A percentile compares a stretch with the other conserved stretches of the same genome.
Evolutionary conservation across 1,140 invertebrate genomes (phyloP).

Genomic region (Drosophila nigrodunni): DNA sequence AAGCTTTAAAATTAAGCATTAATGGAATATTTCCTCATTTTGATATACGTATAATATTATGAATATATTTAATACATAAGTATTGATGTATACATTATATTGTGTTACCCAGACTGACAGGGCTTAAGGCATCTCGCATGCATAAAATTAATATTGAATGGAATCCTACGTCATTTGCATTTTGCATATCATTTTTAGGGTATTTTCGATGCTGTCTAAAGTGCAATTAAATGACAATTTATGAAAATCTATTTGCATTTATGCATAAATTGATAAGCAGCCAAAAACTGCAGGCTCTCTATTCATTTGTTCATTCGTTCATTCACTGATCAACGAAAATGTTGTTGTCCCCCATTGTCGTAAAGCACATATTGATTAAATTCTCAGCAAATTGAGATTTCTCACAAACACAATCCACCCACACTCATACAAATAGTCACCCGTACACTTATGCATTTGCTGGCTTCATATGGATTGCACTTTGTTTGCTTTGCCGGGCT

Average conservation of each 20-base stretch:
- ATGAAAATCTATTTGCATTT: constrained; percentile 81
- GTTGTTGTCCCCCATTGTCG: constrained; percentile 33
- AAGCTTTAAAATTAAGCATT: background rate
- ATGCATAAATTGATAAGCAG: constrained; percentile 80
- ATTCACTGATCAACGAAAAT: background rate
- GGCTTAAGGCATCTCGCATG: constrained; percentile 50
- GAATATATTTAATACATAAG: background rate
- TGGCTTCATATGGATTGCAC: constrained; percentile 11
- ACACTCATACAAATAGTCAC: constrained; percentile 21
- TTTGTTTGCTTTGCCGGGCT: constrained; percentile 39
- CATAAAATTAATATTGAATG: constrained; percentile 53
- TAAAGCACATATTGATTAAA: constrained; percentile 70
- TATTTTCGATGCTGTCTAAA: constrained; percentile 45
- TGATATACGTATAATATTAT: background rate
- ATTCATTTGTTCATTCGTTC: background rate
- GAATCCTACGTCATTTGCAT: constrained; percentile 59
- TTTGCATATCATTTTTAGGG: constrained; percentile 55
- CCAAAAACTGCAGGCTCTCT: constrained; percentile 21
- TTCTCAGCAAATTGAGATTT: constrained; percentile 72
- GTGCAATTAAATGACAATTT: constrained; percentile 82
- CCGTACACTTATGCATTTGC: constrained; percentile 7
- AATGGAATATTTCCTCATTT: background rate
- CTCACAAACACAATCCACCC: constrained; percentile 9
- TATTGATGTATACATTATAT: constrained; percentile 23
- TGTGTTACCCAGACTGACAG: constrained; percentile 4